These are phyloP conservation scores for Syrmaticus mikado DNA, from an alignment of 2,113 vertebrate species.

Conservation along the genomic window DNA sequence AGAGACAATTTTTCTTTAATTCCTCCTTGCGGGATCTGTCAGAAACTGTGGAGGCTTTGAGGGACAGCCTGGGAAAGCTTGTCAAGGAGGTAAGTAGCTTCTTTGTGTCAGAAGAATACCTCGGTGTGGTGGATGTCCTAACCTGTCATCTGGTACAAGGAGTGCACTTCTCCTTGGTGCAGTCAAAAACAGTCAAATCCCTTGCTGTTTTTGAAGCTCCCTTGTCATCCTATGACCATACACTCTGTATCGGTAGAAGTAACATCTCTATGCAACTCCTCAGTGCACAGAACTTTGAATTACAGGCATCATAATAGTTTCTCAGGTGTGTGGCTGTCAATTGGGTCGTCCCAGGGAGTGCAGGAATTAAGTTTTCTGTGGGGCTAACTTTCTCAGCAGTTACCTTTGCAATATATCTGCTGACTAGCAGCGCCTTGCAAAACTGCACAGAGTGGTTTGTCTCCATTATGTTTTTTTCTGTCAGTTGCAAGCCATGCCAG, in stretches of 20 bases:
- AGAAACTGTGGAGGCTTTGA: slow-evolving; percentile 80
- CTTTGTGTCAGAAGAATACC: not conserved
- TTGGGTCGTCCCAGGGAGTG: not conserved
- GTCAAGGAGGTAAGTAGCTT: slow-evolving; percentile 82
- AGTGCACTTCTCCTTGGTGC: not conserved
- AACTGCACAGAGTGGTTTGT: not conserved
- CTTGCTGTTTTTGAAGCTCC: not conserved
- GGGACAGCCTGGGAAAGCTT: slow-evolving; percentile 80
- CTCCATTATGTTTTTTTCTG: not conserved
- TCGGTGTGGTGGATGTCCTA: not conserved
- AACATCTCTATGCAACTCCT: not conserved
- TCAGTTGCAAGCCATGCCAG: fast-evolving
- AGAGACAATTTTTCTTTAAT: slow-evolving; percentile 79
- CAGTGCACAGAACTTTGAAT: not conserved
- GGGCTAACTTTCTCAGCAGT: not conserved
- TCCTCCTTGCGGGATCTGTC: slow-evolving; percentile 78
- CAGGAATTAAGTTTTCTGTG: not conserved
- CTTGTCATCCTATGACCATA: not conserved
- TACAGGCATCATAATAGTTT: not conserved
- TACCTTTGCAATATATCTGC: not conserved
- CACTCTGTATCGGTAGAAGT: not conserved
- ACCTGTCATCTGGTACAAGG: not conserved
- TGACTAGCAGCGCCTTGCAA: not conserved
- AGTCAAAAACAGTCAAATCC: not conserved
- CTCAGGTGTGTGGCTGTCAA: not conserved